These are phyloP conservation scores for Anseranas semipalmata DNA, from an alignment of 2,113 vertebrate species.

Conservation along the genomic window DNA sequence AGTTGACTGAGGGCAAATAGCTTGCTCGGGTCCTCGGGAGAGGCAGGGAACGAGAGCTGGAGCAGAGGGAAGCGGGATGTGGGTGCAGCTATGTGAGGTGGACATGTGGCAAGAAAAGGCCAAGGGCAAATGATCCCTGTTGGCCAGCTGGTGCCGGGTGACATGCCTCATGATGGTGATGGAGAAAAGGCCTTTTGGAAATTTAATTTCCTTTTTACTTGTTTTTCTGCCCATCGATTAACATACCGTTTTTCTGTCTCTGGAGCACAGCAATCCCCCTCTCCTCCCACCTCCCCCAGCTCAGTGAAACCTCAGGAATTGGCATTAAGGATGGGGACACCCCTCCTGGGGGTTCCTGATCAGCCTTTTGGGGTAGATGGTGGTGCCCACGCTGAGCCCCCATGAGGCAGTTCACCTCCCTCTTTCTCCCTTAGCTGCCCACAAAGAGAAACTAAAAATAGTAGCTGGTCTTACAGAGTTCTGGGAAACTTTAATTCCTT, in stretches of 20 bases:
- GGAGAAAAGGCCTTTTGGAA: slow-evolving; percentile 28
- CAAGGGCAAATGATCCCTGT: background rate
- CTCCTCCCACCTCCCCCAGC: background rate
- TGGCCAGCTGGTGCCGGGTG: background rate
- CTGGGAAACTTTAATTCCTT: slow-evolving; percentile 15
- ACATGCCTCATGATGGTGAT: background rate
- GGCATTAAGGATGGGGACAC: background rate
- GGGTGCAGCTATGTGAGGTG: slow-evolving; percentile 7
- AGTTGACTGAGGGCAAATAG: slow-evolving; percentile 57
- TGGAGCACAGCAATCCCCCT: background rate
- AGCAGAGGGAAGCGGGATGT: background rate
- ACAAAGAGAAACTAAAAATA: slow-evolving; percentile 36
- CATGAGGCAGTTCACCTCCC: background rate
- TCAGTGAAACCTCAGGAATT: background rate
- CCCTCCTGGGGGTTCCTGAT: background rate
- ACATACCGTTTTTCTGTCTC: slow-evolving; percentile 24
- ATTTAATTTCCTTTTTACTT: slow-evolving; percentile 37
- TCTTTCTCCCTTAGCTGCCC: background rate
- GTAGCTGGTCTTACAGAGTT: background rate
- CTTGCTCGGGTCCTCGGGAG: slow-evolving; percentile 20
- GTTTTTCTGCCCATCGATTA: slow-evolving; percentile 30
- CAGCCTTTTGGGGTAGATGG: background rate
- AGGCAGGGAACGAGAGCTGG: background rate
- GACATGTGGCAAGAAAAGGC: background rate
- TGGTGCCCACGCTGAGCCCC: background rate